Conservation (phyloP, 2,888 invertebrate species). For the Autographa pulchrina region DNA sequence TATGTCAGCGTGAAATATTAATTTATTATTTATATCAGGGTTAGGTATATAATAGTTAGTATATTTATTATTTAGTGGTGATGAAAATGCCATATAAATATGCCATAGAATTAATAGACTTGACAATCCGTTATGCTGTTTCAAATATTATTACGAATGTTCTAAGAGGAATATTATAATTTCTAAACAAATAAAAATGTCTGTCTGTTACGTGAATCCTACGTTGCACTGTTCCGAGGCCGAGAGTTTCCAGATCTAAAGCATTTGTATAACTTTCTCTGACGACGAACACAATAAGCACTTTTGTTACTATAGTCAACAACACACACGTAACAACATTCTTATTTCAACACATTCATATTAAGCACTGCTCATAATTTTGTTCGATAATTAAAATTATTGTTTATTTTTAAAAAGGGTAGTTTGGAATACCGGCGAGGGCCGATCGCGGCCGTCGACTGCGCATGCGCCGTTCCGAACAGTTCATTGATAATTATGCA, state of each 20-base stretch:
- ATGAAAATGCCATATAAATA: too few relatives aligned
- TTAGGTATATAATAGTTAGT: too few relatives aligned
- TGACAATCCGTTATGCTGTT: too few relatives aligned
- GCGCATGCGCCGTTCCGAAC: constrained; percentile 67
- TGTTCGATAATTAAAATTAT: constrained; percentile 17
- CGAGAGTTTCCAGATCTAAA: constrained; percentile 60
- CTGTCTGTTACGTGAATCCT: constrained; percentile 38
- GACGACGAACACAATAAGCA: constrained; percentile 52
- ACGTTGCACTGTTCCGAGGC: constrained; percentile 41
- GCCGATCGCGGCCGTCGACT: constrained; percentile 71
- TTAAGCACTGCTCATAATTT: constrained; percentile 23
- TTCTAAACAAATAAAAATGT: constrained; percentile 13
- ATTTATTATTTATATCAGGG: too few relatives aligned
- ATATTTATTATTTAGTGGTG: too few relatives aligned
- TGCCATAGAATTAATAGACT: too few relatives aligned
- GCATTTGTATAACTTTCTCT: constrained; percentile 72
- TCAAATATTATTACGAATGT: too few relatives aligned
- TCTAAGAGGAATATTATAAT: neutral
- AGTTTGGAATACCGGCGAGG: constrained; percentile 68
- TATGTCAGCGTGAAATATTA: too few relatives aligned
- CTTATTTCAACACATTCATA: constrained; percentile 19
- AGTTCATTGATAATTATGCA: constrained; percentile 77
- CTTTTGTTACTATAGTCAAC: constrained; percentile 42
- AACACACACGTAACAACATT: constrained; percentile 36
- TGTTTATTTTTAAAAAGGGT: constrained; percentile 42